Conservation (phyloP, 2,113 vertebrate species). For the Corvus moneduloides region DNA sequence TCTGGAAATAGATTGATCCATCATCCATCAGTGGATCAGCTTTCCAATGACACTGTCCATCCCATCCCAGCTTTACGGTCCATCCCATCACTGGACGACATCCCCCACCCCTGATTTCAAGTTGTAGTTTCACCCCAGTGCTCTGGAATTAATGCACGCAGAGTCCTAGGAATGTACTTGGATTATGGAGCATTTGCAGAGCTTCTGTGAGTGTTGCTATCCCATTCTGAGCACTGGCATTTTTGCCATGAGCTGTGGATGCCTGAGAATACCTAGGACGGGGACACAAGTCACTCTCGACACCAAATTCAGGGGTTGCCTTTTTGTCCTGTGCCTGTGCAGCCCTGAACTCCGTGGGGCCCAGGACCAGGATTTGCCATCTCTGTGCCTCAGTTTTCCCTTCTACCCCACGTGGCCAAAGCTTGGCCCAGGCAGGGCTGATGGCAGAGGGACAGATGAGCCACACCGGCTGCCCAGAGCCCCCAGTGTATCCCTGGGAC, state of each 20-base stretch:
- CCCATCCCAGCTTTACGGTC: not conserved
- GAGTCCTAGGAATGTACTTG: not conserved
- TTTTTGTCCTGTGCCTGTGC: not conserved
- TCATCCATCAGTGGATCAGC: not conserved
- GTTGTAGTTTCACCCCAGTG: not conserved
- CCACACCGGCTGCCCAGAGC: fast-evolving
- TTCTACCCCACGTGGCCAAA: not conserved
- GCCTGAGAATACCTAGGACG: not conserved
- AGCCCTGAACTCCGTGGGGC: not conserved
- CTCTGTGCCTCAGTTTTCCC: not conserved
- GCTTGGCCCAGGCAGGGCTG: not conserved
- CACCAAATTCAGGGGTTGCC: not conserved
- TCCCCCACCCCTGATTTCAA: not conserved
- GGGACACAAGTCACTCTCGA: not conserved
- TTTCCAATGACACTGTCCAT: not conserved
- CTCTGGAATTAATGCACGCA: fast-evolving
- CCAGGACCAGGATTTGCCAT: not conserved
- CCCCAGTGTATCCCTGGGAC: not conserved
- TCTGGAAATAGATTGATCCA: not conserved
- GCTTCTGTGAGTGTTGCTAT: not conserved
- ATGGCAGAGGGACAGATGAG: not conserved
- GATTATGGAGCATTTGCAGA: not conserved
- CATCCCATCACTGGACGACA: not conserved
- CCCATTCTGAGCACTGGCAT: not conserved
- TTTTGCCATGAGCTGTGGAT: not conserved